Conservation (phyloP, 2,888 invertebrate genomes). For the Caenorhabditis sulstoni region DNA sequence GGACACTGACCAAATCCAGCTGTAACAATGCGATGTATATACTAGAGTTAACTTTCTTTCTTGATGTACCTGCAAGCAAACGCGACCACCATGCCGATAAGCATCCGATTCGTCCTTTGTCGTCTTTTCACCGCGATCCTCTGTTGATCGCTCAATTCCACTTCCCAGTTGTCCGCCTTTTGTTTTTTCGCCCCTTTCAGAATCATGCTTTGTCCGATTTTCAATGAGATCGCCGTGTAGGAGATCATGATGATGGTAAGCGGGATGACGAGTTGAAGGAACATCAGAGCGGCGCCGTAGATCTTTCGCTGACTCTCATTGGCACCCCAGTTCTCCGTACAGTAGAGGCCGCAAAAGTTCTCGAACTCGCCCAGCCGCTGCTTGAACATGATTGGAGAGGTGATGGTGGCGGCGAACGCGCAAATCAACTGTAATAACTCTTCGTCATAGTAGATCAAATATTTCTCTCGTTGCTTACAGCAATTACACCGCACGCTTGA, state of each 20-base stretch:
- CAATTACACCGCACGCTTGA: slow-evolving; percentile 74
- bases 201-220: slow-evolving; percentile 77
- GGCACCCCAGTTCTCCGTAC: slow-evolving; percentile 71
- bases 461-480: slow-evolving; percentile 53
- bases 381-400: slow-evolving; percentile 75
- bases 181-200: slow-evolving; percentile 75
- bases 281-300: slow-evolving; percentile 75
- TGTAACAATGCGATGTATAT: too few species aligned
- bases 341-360: slow-evolving; percentile 76
- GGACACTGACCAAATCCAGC: slow-evolving; percentile 78
- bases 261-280: slow-evolving; percentile 78
- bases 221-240: slow-evolving; percentile 78
- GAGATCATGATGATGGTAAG: slow-evolving; percentile 78
- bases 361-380: slow-evolving; percentile 72
- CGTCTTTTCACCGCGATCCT: slow-evolving; percentile 74
- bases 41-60: too few species aligned
- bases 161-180: slow-evolving; percentile 71
- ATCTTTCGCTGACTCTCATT: slow-evolving; percentile 68
- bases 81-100: slow-evolving; percentile 78
- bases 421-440: slow-evolving; percentile 69
- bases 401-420: slow-evolving; percentile 69
- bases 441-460: not conserved
- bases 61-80: slow-evolving; percentile 69
- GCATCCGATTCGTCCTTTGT: slow-evolving; percentile 79
- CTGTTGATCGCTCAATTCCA: slow-evolving; percentile 74